Base-by-base conservation (phyloP, 2,888 invertebrate genomes). In the Plemyria rubiginata region DNA sequence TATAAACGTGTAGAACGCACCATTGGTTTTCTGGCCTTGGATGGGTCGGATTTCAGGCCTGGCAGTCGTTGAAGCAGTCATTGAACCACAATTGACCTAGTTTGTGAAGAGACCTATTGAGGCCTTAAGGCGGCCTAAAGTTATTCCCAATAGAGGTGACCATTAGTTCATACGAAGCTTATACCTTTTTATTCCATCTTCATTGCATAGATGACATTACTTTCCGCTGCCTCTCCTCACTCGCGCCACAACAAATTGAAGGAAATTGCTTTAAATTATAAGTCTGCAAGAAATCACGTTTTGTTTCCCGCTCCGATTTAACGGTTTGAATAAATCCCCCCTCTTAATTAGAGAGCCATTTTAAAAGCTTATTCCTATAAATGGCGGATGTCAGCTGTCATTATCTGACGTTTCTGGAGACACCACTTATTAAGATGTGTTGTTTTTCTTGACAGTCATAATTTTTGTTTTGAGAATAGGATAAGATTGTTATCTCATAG, bases 191-290 rank as follows among this genome's bases (percentile, higher is more conserved):
- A 8, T 5, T 32, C 8, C 0, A 11, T 1, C 36, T 41, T 4
- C 4, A 41, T 13, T 41, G 2, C 13, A 41, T 41, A 13, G 2
- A 41, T 13, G 13, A 1, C 4, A 9, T 16, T 11, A 11, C 36
- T 38, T 41, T 36, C 57, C 80, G 83, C 84, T 70, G 7, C 54
- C 70, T 56, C 76, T 64, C 52, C 5, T 76, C 32, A 60, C 75
- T 80, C 68, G 65, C 28, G 65, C 80, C 81, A 61, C 65, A 73
- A 78, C 76, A 79, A 82, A 83, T 82, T 84, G 82, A 81, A 85
- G 87, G 82, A 87, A 89, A 91, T 91, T 90, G 92, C 90, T 91
- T 92, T 91, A 90, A 91, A 91, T 90, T 91, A 91, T 92, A 92
- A 92, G 90, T 90, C 90, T 86, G 80, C 86, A 84, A 88, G 90